These are phyloP conservation scores for Xenus cinereus DNA, from an alignment of 2,113 vertebrate species.

Conservation along the genomic window DNA sequence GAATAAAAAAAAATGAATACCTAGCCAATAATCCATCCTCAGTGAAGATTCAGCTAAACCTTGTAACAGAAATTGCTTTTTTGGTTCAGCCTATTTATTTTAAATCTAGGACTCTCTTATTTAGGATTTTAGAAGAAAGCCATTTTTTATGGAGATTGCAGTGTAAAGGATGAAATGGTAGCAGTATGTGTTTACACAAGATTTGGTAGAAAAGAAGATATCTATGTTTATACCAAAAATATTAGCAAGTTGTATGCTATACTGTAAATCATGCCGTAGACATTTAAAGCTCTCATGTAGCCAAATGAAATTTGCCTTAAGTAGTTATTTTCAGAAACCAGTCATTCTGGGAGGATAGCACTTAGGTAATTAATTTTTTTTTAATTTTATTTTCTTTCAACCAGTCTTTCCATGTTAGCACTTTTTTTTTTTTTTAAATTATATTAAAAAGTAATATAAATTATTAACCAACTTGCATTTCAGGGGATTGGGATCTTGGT, in stretches of 20 bases:
- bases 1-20: conserved; percentile 28
- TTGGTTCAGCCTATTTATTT: conserved; percentile 50
- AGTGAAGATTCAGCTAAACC: conserved; percentile 8
- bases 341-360: neutral
- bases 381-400: neutral
- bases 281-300: neutral
- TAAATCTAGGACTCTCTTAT: conserved; percentile 40
- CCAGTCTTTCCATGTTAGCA: neutral
- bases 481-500: neutral
- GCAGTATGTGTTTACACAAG: conserved; percentile 27
- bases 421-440: neutral
- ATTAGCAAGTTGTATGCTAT: neutral
- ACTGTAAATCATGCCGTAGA: neutral
- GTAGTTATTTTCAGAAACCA: conserved; percentile 12
- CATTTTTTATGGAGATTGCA: conserved; percentile 39
- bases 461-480: neutral
- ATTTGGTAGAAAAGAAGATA: conserved; percentile 30
- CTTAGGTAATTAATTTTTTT: neutral
- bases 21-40: conserved; percentile 40
- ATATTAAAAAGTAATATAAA: neutral
- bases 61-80: conserved; percentile 52
- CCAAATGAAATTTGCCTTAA: neutral
- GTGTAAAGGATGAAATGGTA: conserved; percentile 31
- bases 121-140: conserved; percentile 46
- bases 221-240: conserved; percentile 12